These are phyloP conservation scores for Agonopterix alstromeriana DNA, from an alignment of 2,888 invertebrate species.

Conservation along the genomic window DNA sequence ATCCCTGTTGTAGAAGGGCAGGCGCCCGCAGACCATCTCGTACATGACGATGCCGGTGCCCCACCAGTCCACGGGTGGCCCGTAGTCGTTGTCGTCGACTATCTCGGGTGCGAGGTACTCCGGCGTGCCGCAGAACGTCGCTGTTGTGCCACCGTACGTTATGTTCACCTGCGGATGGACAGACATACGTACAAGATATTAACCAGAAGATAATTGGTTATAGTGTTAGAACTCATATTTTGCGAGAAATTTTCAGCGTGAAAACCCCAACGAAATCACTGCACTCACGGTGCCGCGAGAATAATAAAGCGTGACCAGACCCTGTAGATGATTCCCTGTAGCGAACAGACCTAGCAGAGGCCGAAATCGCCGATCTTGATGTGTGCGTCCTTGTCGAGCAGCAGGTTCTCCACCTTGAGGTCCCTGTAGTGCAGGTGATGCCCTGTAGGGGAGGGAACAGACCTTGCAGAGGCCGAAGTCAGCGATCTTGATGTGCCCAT, in stretches of 20 bases:
- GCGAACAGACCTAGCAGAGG: conserved; percentile 91
- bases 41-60: conserved; percentile 99
- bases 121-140: conserved; percentile 98
- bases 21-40: conserved; percentile 99
- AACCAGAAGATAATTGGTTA: background rate
- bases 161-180: conserved; percentile 80
- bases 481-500: conserved; percentile 99
- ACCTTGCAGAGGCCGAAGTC: conserved; percentile 99
- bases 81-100: conserved; percentile 94
- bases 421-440: conserved; percentile 97
- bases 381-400: conserved; percentile 98
- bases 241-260: no score
- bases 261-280: no score
- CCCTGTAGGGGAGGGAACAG: conserved; percentile 23
- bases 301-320: no score
- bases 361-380: conserved; percentile 99
- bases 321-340: no score
- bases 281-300: no score
- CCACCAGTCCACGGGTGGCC: conserved; percentile 82
- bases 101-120: conserved; percentile 97
- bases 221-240: no score
- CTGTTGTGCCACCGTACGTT: conserved; percentile 95
- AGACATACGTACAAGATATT: background rate
- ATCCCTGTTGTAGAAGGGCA: conserved; percentile 99
- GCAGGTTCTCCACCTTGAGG: conserved; percentile 98